phyloP scores from a whole-genome alignment of 2,113 vertebrate genomes.

The Promerops cafer region DNA sequence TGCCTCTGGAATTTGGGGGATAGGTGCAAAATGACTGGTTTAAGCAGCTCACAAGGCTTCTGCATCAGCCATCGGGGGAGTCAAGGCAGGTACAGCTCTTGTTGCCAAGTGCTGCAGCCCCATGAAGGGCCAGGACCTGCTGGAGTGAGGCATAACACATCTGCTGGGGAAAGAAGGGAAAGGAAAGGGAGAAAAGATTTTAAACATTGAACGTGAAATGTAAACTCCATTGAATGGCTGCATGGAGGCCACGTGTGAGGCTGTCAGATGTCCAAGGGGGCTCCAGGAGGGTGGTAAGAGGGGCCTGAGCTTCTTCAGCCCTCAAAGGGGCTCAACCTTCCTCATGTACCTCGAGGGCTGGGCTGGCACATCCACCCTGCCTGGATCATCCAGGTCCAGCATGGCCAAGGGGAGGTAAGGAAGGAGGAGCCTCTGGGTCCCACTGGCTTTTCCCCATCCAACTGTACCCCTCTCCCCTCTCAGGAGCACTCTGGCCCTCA shows the following conservation, averaged over 20 bases:
- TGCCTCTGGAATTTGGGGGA: neutral
- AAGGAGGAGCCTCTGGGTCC: neutral
- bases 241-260: neutral
- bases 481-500: neutral
- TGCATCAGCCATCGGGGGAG: neutral
- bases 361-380: neutral
- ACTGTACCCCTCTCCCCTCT: neutral
- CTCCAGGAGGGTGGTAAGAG: neutral
- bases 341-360: neutral
- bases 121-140: rapidly evolving
- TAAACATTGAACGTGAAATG: neutral
- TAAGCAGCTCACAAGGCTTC: neutral
- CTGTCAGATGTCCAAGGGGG: neutral
- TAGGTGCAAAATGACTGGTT: neutral
- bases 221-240: neutral
- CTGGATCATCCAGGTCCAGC: rapidly evolving
- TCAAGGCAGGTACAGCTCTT: neutral
- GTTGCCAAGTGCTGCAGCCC: no score
- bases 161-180: neutral
- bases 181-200: neutral
- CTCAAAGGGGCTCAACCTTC: neutral
- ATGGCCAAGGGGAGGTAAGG: neutral
- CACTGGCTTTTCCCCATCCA: neutral
- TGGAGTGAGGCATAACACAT: neutral
- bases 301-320: rapidly evolving